phyloP scores from a whole-genome alignment of 37 sponge, comb jelly and placozoan species.

The Agelas oroides region DNA sequence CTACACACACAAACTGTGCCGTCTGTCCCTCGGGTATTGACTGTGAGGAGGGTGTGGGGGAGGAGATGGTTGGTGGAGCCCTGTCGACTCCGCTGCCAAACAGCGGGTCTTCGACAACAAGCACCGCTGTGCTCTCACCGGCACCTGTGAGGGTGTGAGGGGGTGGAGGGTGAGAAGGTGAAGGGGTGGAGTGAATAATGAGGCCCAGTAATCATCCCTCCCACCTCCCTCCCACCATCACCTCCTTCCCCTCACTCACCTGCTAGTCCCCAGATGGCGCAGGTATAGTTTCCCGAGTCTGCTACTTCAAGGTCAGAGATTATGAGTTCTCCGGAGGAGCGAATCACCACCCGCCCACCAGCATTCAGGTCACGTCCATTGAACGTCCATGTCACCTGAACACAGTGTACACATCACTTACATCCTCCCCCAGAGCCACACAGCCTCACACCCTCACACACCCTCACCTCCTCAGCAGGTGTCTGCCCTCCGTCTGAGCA shows the following conservation, averaged over 20 bases:
- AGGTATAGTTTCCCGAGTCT: constrained; percentile 55
- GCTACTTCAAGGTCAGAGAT: constrained; percentile 19
- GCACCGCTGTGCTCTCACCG: neutral
- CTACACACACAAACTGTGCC: constrained; percentile 52
- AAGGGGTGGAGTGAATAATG: too few relatives aligned
- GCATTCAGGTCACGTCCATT: constrained; percentile 2
- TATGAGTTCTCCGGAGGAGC: constrained; percentile 22
- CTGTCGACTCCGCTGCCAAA: constrained; percentile 11
- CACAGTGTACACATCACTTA: too few relatives aligned
- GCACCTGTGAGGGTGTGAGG: too few relatives aligned
- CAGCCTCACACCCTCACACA: too few relatives aligned
- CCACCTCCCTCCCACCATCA: too few relatives aligned
- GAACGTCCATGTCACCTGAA: constrained; percentile 14
- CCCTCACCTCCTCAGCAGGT: neutral
- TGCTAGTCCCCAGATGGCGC: neutral
- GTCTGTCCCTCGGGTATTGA: constrained; percentile 13
- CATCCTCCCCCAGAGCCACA: too few relatives aligned
- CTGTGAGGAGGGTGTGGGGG: constrained; percentile 32
- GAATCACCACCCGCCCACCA: neutral
- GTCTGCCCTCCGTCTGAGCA: constrained; percentile 24
- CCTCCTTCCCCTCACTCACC: too few relatives aligned
- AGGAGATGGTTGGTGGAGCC: constrained; percentile 24
- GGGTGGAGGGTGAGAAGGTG: too few relatives aligned
- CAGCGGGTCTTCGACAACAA: constrained; percentile 17
- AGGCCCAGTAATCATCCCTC: too few relatives aligned